Evolutionary conservation across 2,797 vertebrate genomes (phyloP), one percentile per base, ranked within the genome.

Genomic region (Mareca penelope): DNA sequence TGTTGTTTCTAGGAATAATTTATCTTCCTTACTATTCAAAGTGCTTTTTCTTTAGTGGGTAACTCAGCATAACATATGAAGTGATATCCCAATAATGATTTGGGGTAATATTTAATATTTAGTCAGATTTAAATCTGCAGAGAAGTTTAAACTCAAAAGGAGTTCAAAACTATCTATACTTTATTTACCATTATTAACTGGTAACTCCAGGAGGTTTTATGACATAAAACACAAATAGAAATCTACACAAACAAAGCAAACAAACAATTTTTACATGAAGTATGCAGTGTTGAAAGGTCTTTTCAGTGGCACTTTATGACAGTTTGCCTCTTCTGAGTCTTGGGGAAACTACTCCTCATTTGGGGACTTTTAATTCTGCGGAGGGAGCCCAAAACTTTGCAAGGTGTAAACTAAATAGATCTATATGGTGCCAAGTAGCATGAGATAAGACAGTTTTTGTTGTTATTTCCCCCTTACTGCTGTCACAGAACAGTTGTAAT

Each of bases 191-290:
- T 96, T 96, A 96, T 96, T 94, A 95, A 95, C 90, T 97, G 97
- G 96, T 97, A 96, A 97, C 96, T 97, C 95, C 94, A 96, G 91
- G 97, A 97, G 95, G 97, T 89, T 96, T 97, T 95, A 95, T 97
- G 97, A 98, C 96, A 97, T 96, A 97, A 97, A 97, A 97, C 96
- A 97, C 97, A 97, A 98, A 97, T 94, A 98, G 97, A 96, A 98
- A 97, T 94, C 94, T 97, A 96, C 95, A 97, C 97, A 96, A 97
- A 98, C 95, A 97, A 97, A 98, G 95, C 97, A 96, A 98, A 98
- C 97, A 94, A 96, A 97, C 96, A 91, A 69, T 96, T 97, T 97
- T 96, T 97, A 98, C 96, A 97, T 97, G 97, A 98, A 97, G 95
- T 97, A 97, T 97, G 97, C 97, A 97, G 96, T 98, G 97, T 97